Evolutionary conservation across 2,113 vertebrate genomes (phyloP).

Genomic region (Crotalus viridis): DNA sequence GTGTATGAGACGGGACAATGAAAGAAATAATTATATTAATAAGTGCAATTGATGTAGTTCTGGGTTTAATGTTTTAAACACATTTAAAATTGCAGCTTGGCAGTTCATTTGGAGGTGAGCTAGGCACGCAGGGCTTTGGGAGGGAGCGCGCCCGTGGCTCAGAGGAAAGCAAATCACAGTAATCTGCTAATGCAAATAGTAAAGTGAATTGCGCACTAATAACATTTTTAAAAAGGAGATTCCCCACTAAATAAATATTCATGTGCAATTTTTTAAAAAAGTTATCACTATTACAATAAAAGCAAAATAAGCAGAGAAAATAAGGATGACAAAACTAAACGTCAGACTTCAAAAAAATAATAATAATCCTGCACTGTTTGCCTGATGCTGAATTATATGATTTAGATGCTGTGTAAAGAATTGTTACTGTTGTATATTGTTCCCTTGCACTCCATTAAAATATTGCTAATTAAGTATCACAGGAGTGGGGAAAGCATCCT

Average conservation of each 20-base stretch:
- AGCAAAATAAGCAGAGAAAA: not conserved
- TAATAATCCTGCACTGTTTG: not conserved
- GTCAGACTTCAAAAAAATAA: not conserved
- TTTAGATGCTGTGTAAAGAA: not conserved
- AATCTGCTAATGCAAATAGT: not conserved
- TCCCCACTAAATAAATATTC: not conserved
- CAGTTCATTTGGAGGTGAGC: not conserved
- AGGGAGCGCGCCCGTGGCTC: not conserved
- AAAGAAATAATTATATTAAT: not conserved
- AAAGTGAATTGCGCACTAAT: not conserved
- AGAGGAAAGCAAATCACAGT: not conserved
- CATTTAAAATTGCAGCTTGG: not conserved
- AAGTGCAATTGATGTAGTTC: not conserved
- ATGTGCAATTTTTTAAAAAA: not conserved
- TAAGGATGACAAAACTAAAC: not conserved
- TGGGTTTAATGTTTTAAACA: not conserved
- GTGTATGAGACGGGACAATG: not conserved
- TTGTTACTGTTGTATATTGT: not conserved
- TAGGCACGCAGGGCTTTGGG: not conserved
- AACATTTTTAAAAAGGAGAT: not conserved
- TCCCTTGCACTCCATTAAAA: not conserved
- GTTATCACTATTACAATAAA: not conserved
- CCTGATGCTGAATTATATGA: not conserved
- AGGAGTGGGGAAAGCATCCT: too few relatives aligned
- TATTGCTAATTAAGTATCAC: not conserved